Percentiles rank a stretch among this genome's conserved stretches.
phyloP scores from a whole-genome alignment of 2,113 vertebrate species.

The Malurus cyaneus region DNA sequence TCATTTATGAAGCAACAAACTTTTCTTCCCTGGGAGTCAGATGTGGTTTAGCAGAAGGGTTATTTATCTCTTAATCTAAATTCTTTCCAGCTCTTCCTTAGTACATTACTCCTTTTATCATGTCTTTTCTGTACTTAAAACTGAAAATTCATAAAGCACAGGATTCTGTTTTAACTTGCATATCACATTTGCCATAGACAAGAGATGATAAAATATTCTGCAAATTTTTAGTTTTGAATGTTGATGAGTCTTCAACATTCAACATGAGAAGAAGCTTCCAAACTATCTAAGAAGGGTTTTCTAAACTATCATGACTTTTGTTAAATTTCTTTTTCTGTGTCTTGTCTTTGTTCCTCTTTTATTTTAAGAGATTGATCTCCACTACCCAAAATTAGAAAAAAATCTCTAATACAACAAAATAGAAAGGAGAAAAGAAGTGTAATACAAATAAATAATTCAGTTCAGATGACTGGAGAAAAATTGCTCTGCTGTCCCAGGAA shows the following conservation, averaged over 20 bases:
- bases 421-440: background rate
- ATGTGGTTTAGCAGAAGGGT: conserved; percentile 30
- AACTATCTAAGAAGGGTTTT: background rate
- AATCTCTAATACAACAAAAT: background rate
- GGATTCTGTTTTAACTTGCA: conserved; percentile 49
- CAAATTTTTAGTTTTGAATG: conserved; percentile 38
- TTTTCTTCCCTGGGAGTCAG: conserved; percentile 33
- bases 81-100: conserved; percentile 48
- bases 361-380: background rate
- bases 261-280: conserved; percentile 18
- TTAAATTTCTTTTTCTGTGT: background rate
- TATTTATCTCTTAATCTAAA: conserved; percentile 64
- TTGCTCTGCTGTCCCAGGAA: background rate
- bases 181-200: conserved; percentile 14
- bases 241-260: conserved; percentile 22
- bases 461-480: background rate
- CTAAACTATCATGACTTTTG: background rate
- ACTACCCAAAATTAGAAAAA: background rate
- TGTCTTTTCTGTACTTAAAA: conserved; percentile 23
- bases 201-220: conserved; percentile 29
- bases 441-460: background rate
- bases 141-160: conserved; percentile 50
- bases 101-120: conserved; percentile 59
- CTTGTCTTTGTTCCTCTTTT: background rate
- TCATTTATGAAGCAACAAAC: conserved; percentile 39